Percentiles rank a stretch among this genome's conserved stretches.
phyloP scores from a whole-genome alignment of 2,113 vertebrate genomes.

The Limnothrissa miodon region DNA sequence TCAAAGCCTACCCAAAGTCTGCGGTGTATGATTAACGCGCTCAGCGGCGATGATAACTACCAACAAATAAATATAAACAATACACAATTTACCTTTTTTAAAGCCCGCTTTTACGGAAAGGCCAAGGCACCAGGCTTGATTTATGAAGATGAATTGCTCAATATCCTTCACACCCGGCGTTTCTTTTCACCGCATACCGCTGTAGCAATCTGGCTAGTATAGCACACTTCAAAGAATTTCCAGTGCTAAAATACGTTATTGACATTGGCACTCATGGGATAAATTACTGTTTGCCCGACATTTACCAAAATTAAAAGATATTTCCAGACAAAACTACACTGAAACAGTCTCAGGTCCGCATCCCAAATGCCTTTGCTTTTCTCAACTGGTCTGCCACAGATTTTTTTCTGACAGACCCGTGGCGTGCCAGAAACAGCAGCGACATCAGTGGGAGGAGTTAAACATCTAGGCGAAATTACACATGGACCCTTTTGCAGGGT shows the following conservation, averaged over 20 bases:
- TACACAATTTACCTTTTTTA: neutral
- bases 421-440: conserved; percentile 9
- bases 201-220: neutral
- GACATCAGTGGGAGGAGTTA: neutral
- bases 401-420: neutral
- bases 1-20: neutral
- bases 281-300: neutral
- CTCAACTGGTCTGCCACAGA: conserved; percentile 10
- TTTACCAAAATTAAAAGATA: neutral
- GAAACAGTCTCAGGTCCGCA: neutral
- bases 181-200: conserved; percentile 22
- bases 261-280: neutral
- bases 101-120: conserved; percentile 8
- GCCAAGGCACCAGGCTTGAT: conserved; percentile 31
- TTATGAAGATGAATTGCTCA: conserved; percentile 1
- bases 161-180: neutral
- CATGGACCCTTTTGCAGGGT: neutral
- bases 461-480: neutral
- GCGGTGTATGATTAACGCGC: neutral
- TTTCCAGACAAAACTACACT: neutral
- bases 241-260: neutral
- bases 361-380: conserved; percentile 10
- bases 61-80: neutral
- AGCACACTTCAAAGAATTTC: neutral
- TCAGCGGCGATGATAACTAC: neutral